Conservation (phyloP, 53 echinoderm and acorn worm genomes). For the Echinarachnius parma region DNA sequence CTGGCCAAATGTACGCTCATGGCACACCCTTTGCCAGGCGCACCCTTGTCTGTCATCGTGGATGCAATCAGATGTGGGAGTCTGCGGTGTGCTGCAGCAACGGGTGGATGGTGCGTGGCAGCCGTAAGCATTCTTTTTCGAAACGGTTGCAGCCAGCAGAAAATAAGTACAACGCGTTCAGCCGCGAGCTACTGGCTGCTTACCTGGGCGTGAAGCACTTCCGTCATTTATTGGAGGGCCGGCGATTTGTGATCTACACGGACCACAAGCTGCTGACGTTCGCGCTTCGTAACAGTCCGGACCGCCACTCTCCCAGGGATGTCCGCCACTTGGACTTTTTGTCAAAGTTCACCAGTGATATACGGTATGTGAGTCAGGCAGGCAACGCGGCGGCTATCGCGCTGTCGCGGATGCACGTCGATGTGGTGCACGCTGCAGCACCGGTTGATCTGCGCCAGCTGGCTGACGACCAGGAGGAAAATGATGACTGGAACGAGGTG, state of each 20-base stretch:
- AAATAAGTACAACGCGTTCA: too few relatives aligned
- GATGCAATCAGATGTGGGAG: slow-evolving; percentile 34
- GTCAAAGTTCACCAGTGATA: slow-evolving; percentile 32
- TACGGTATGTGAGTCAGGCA: too few relatives aligned
- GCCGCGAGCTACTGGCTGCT: slow-evolving; percentile 31
- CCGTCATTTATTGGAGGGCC: slow-evolving; percentile 37
- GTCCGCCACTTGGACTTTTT: slow-evolving; percentile 35
- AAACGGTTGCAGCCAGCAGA: too few relatives aligned
- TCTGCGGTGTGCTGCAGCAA: slow-evolving; percentile 40
- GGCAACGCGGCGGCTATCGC: too few relatives aligned
- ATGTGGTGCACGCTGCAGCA: too few relatives aligned
- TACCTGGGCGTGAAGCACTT: slow-evolving; percentile 35
- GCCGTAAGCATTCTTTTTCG: too few relatives aligned
- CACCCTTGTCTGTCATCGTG: slow-evolving; percentile 23
- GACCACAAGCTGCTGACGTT: slow-evolving; percentile 44
- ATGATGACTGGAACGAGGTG: too few relatives aligned
- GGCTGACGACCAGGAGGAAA: too few relatives aligned
- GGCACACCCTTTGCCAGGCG: slow-evolving; percentile 7
- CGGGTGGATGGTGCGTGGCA: slow-evolving; percentile 13
- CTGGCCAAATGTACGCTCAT: slow-evolving; percentile 19
- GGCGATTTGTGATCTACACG: slow-evolving; percentile 13
- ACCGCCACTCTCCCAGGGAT: slow-evolving; percentile 39
- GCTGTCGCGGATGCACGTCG: too few relatives aligned
- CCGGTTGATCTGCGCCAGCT: too few relatives aligned
- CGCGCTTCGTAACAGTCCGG: background rate